Base-by-base conservation (phyloP, 2,113 vertebrate species). In the Oryzias celebensis region DNA sequence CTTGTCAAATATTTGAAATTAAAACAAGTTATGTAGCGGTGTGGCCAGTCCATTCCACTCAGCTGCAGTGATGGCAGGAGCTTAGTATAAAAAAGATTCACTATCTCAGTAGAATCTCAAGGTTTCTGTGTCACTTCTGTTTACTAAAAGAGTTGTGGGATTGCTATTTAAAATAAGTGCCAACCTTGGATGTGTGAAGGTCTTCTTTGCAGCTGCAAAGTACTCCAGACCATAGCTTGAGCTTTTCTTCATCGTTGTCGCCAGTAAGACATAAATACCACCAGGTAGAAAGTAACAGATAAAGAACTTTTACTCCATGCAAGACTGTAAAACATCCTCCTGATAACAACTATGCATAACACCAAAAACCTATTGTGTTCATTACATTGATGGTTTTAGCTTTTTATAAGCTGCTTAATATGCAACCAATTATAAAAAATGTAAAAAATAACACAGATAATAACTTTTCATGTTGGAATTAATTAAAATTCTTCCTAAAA, bases 81-180 rank as follows among this genome's bases (percentile, higher is more conserved):
- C 24, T 54, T 16, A 42, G 12, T 46, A 20, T 46, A 47, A 43
- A 15, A 51, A 55, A 55, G 50, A 68, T 51, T 68, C 13, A 46
- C n/a, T 45, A 36, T 54, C 17, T 26, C 16, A 41, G 31, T 20
- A 53, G 7, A 64, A 0, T 22, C 49, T 62, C 64, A 77, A 67
- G 71, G 64, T 61, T 73, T 65, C 64, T 75, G 17, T 31, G 14
- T 61, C 48, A 44, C 7, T 17, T 63, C 14, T 57, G 43, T 14
- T 51, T 45, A 23, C 3, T n/a, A 43, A 23, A 48, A 43, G 31
- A 65, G 43, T 49, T 58, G 49, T 60, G 16, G 31, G 45, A 74
- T 7, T 62, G 20, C 49, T 56, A 54, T 50, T 72, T n/a, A 24
- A 62, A 53, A 18, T 7, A 15, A 61, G 42, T 10, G n/a, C 36